phyloP scores from a whole-genome alignment of 2,888 invertebrate genomes.

The Acanthosepion esculentum region DNA sequence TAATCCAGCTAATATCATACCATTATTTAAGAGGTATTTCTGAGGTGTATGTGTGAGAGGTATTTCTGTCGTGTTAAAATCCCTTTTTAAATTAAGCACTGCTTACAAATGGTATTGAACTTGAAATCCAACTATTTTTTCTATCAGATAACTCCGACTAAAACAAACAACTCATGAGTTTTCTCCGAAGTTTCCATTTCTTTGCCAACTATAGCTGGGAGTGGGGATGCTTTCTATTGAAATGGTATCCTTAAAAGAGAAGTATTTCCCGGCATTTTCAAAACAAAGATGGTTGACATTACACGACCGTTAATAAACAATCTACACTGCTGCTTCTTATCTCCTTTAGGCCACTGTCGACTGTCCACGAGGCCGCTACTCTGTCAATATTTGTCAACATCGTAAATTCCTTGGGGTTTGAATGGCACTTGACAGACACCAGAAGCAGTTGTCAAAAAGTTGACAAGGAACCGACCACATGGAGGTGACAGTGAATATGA shows the following conservation, averaged over 20 bases:
- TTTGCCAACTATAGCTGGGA: not conserved
- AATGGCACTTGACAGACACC: not conserved
- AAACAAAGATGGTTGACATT: too few relatives aligned
- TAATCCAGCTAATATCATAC: too few relatives aligned
- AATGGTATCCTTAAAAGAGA: too few relatives aligned
- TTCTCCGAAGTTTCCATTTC: not conserved
- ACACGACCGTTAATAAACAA: too few relatives aligned
- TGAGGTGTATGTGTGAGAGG: too few relatives aligned
- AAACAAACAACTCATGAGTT: not conserved
- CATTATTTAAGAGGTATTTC: too few relatives aligned
- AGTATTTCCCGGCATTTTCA: too few relatives aligned
- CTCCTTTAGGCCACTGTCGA: not conserved
- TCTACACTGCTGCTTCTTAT: not conserved
- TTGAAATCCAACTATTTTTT: too few relatives aligned
- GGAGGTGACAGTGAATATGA: not conserved
- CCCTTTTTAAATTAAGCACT: too few relatives aligned
- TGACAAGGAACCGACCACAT: not conserved
- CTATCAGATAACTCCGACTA: not conserved
- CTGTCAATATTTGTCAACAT: conserved; percentile 33
- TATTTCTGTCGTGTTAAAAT: too few relatives aligned
- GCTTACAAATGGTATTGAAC: too few relatives aligned
- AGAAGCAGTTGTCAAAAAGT: not conserved
- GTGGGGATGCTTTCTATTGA: too few relatives aligned
- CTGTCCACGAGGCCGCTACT: not conserved
- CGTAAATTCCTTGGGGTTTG: not conserved